Percentiles rank a stretch among this genome's conserved stretches.
phyloP scores from a whole-genome alignment of 2,797 vertebrate species.

The Danio aesculapii region DNA sequence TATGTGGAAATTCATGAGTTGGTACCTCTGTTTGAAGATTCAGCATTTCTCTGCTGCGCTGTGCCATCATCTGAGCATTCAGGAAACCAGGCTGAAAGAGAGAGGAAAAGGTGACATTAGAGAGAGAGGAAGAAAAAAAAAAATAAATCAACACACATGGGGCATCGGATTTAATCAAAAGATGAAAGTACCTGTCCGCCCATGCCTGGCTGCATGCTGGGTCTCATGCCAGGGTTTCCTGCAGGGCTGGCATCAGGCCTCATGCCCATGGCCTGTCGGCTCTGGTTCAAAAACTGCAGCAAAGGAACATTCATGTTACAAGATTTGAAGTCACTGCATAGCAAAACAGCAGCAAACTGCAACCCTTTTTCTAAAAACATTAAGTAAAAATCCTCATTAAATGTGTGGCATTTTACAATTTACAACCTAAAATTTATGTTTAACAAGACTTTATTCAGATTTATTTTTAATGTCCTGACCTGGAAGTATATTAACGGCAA shows the following conservation, averaged over 20 bases:
- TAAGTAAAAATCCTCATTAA: background rate
- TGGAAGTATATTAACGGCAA: background rate
- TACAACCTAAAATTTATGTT: background rate
- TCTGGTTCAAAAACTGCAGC: slow-evolving; percentile 94
- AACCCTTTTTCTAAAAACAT: background rate
- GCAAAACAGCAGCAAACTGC: background rate
- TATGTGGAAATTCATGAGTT: background rate
- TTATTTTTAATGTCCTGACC: background rate
- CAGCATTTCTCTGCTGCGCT: slow-evolving; percentile 90
- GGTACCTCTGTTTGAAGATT: slow-evolving; percentile 61
- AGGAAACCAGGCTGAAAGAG: slow-evolving; percentile 85
- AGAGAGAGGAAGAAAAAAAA: background rate
- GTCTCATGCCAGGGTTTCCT: slow-evolving; percentile 84
- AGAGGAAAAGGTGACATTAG: background rate
- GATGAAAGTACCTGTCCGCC: slow-evolving; percentile 70
- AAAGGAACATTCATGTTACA: slow-evolving; percentile 20
- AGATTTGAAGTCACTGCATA: background rate
- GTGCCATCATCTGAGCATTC: slow-evolving; percentile 95
- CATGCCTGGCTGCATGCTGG: slow-evolving; percentile 87
- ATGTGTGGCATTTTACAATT: background rate
- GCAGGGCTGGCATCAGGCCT: slow-evolving; percentile 88
- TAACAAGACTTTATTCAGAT: too few relatives aligned
- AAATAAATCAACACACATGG: background rate
- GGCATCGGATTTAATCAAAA: background rate
- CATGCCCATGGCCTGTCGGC: slow-evolving; percentile 87